These are phyloP conservation scores for Xenus cinereus DNA, from an alignment of 2,113 vertebrate genomes.

Conservation along the genomic window DNA sequence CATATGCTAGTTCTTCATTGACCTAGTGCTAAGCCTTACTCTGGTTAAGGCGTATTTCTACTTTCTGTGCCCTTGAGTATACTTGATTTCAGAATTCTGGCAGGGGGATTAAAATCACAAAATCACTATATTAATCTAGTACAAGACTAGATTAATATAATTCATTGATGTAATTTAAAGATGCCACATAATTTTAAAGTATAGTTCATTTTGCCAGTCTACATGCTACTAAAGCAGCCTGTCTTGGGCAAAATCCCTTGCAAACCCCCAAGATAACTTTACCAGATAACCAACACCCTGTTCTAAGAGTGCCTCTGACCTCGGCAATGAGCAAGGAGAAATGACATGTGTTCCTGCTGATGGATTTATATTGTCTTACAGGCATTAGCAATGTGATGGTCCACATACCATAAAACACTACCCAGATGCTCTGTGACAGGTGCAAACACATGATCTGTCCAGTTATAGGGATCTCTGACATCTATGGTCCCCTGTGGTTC, in stretches of 20 bases:
- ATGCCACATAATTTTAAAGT: not conserved
- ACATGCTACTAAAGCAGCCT: not conserved
- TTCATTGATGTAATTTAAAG: not conserved
- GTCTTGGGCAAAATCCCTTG: not conserved
- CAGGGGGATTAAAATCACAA: not conserved
- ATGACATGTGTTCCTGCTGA: not conserved
- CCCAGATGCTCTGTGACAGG: constrained; percentile 39
- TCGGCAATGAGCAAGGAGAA: constrained; percentile 28
- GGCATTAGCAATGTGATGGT: constrained; percentile 40
- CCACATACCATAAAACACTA: constrained; percentile 27
- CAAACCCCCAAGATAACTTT: not conserved
- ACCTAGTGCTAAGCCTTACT: not conserved
- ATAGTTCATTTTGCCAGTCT: not conserved
- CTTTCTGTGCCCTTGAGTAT: not conserved
- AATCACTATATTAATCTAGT: too few species aligned
- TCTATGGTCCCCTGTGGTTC: not conserved
- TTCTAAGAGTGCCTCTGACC: constrained; percentile 20
- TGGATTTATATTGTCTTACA: constrained; percentile 50
- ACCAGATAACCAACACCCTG: not conserved
- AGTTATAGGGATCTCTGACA: constrained; percentile 4
- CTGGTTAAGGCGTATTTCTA: not conserved
- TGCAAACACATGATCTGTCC: constrained; percentile 50
- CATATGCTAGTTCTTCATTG: not conserved
- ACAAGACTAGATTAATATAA: not conserved
- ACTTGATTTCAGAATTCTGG: not conserved